These are phyloP conservation scores for Holotrichia oblita DNA, from an alignment of 1,140 invertebrate species.

Conservation along the genomic window DNA sequence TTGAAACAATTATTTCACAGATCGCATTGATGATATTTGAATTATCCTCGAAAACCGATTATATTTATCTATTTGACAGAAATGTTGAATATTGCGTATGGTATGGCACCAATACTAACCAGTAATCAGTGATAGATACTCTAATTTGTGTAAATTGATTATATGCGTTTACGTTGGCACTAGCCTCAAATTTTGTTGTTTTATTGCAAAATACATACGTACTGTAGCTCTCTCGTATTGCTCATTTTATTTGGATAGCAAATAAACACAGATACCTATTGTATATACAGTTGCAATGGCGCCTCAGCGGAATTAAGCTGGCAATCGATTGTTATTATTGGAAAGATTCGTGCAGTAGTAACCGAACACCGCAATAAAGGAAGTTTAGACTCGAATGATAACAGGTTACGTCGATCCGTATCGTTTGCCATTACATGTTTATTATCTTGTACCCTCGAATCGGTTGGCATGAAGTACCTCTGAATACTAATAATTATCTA, in stretches of 20 bases:
- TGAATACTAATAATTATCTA: not conserved
- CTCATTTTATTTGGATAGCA: constrained; percentile 4
- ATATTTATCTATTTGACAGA: too few relatives aligned
- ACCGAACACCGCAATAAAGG: constrained; percentile 15
- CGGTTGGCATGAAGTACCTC: not conserved
- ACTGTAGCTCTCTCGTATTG: not conserved
- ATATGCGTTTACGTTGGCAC: not conserved
- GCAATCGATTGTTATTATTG: constrained; percentile 9
- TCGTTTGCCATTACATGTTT: constrained; percentile 1
- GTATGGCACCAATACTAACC: not conserved
- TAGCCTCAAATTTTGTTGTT: not conserved
- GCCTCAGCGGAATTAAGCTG: not conserved
- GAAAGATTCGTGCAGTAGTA: constrained; percentile 15
- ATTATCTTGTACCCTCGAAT: not conserved
- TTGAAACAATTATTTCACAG: too few relatives aligned
- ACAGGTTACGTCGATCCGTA: not conserved
- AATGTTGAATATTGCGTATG: too few relatives aligned
- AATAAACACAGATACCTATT: not conserved
- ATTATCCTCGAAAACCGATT: too few relatives aligned
- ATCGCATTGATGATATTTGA: too few relatives aligned
- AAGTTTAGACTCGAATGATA: constrained; percentile 12
- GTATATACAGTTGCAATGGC: not conserved
- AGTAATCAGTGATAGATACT: not conserved
- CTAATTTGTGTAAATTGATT: not conserved
- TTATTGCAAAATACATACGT: not conserved